Evolutionary conservation across 2,113 vertebrate genomes (phyloP), one percentile per base, ranked within the genome.

Genomic region (Paradoxurus hermaphroditus): DNA sequence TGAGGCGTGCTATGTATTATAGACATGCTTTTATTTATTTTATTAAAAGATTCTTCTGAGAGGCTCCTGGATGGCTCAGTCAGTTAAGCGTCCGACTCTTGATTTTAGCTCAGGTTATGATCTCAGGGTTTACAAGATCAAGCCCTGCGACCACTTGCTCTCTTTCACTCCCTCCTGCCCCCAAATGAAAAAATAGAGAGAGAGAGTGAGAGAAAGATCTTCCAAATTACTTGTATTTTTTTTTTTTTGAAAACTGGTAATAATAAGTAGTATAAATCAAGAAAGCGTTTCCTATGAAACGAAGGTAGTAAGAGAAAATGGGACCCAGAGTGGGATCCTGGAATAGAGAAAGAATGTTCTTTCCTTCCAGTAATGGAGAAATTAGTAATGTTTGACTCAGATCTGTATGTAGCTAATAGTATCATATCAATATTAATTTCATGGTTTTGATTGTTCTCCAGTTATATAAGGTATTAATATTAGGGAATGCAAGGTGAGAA

Each of bases 191-290:
- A 56, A 51, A 51, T 51, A 51, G 21, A 56, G 5, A 51, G 15
- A 14, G 51, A 51, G 15, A 56, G 16, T 23, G 21, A 59, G 21
- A 59, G 21, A 59, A 21, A 59, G 56, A 59, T 59, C n/a, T 94
- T 90, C 82, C 59, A 67, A 84, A 51, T 67, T 78, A 11, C 44
- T 59, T 23, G 21, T 56, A 21, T 56, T 8, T 23, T 94, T 95
- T 19, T 46, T 46, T 91, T 91, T 46, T 91, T 91, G 83, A 77
- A 97, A 91, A 92, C 4, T 70, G 27, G 3, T 36, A 56, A 77
- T 63, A 77, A 44, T 46, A 51, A 70, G 14, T 90, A 11, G 0
- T 41, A 23, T 65, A 67, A 91, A 67, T 79, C n/a, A 63, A 92
- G 46, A 94, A 95, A 70, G 6, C 13, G 31, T 77, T 90, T 90